Evolutionary conservation across 2,888 invertebrate species (phyloP).

Genomic region (Stratiomys singularior): DNA sequence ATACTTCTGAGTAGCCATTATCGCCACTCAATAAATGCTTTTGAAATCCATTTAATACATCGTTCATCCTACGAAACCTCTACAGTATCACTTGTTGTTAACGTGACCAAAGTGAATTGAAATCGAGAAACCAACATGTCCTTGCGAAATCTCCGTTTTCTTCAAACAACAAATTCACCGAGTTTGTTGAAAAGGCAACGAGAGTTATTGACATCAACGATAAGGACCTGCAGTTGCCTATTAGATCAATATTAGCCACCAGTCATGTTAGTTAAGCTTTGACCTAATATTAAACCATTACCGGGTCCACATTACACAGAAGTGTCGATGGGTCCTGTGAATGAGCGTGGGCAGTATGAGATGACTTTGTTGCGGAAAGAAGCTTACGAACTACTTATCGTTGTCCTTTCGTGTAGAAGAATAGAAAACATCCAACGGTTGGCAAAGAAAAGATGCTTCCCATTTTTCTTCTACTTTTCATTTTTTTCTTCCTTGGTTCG

Average conservation of each 20-base stretch:
- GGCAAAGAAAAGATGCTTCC: slow-evolving; percentile 4
- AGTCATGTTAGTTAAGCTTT: slow-evolving; percentile 30
- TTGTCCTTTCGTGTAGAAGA: slow-evolving; percentile 2
- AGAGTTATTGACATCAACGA: background rate
- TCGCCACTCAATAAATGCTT: slow-evolving; percentile 26
- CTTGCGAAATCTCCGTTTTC: background rate
- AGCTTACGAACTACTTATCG: background rate
- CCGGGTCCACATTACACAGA: slow-evolving; percentile 5
- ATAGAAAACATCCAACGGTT: background rate
- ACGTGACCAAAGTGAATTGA: background rate
- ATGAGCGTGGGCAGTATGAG: background rate
- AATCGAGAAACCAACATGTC: background rate
- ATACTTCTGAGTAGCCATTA: slow-evolving; percentile 35
- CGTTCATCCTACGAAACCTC: slow-evolving; percentile 17
- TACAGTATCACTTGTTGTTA: background rate
- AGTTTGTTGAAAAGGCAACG: background rate
- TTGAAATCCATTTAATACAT: slow-evolving; percentile 36
- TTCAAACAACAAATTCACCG: background rate
- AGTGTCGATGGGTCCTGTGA: slow-evolving; percentile 14
- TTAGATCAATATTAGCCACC: slow-evolving; percentile 27
- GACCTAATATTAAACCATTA: slow-evolving; percentile 14
- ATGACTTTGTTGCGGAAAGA: background rate
- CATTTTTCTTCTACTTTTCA: background rate
- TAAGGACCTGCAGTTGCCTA: background rate
- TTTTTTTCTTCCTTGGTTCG: background rate